These are phyloP conservation scores for Pararge aegeria DNA, from an alignment of 1,140 invertebrate genomes.

Conservation along the genomic window DNA sequence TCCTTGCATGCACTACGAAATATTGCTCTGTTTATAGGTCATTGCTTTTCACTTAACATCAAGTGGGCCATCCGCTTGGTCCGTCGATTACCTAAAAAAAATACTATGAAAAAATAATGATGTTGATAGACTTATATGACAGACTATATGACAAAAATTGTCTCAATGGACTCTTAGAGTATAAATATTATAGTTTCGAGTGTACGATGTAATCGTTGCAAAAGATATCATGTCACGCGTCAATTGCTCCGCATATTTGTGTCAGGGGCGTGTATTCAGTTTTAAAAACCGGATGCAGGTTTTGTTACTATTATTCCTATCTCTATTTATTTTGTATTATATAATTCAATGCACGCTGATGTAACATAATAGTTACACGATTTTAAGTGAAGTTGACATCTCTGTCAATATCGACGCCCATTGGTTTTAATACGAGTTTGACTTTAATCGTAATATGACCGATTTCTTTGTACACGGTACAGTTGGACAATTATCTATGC, in stretches of 20 bases:
- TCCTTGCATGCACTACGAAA: no score
- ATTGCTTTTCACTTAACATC: no score
- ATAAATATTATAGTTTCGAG: slow-evolving; percentile 19
- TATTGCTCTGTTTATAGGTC: no score
- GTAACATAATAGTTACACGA: slow-evolving; percentile 8
- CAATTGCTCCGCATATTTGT: slow-evolving; percentile 22
- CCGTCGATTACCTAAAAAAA: no score
- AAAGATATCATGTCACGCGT: slow-evolving; percentile 25
- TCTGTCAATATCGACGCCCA: slow-evolving; percentile 5
- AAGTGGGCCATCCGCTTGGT: no score
- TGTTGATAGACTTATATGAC: background rate
- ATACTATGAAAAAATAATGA: no score
- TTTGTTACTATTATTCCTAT: slow-evolving; percentile 12
- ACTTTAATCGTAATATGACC: background rate
- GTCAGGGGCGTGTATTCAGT: slow-evolving; percentile 18
- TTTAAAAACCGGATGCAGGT: slow-evolving; percentile 22
- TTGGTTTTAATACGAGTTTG: background rate
- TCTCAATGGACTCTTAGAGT: slow-evolving; percentile 2
- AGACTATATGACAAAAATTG: no score
- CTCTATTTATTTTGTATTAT: no score
- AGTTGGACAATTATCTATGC: no score
- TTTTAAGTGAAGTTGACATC: slow-evolving; percentile 6
- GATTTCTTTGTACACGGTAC: background rate
- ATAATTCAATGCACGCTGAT: slow-evolving; percentile 11
- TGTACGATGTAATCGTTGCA: slow-evolving; percentile 18